Percentiles rank a stretch among this genome's conserved stretches.
Conservation (phyloP, 2,797 vertebrate species). For the Valencia hispanica region DNA sequence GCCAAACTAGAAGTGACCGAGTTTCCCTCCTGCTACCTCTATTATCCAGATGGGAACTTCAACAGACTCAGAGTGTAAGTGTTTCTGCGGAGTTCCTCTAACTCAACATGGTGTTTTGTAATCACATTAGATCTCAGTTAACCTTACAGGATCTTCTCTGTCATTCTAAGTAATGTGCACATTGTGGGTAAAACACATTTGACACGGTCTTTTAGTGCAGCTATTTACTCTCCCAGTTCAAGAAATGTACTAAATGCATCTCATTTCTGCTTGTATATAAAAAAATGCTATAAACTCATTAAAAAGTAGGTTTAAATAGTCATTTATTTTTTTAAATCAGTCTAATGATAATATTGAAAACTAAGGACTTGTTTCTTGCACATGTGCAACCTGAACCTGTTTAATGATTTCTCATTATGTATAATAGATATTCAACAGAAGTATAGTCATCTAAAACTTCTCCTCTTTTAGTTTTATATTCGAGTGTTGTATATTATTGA, state of each 20-base stretch:
- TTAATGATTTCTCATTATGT: neutral
- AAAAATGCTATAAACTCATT: neutral
- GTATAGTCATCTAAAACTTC: neutral
- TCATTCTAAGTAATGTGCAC: neutral
- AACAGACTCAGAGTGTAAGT: conserved; percentile 87
- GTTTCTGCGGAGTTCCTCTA: neutral
- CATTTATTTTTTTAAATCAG: neutral
- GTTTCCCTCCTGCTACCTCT: conserved; percentile 90
- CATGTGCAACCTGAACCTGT: neutral
- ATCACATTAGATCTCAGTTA: neutral
- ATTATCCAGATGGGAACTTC: conserved; percentile 79
- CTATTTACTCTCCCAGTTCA: neutral
- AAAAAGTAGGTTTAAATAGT: neutral
- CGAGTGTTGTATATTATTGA: neutral
- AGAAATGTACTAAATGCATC: neutral
- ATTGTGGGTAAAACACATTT: neutral
- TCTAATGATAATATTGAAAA: neutral
- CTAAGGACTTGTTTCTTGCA: neutral
- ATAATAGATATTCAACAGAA: neutral
- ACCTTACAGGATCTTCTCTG: neutral
- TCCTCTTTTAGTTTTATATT: neutral
- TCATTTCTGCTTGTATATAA: neutral
- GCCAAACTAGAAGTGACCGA: conserved; percentile 80
- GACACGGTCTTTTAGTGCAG: neutral
- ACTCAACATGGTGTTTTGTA: neutral